A percentile compares a stretch with the other conserved stretches of the same genome.
Evolutionary conservation across 2,797 vertebrate genomes (phyloP).

Genomic region (Pangasius macronema): DNA sequence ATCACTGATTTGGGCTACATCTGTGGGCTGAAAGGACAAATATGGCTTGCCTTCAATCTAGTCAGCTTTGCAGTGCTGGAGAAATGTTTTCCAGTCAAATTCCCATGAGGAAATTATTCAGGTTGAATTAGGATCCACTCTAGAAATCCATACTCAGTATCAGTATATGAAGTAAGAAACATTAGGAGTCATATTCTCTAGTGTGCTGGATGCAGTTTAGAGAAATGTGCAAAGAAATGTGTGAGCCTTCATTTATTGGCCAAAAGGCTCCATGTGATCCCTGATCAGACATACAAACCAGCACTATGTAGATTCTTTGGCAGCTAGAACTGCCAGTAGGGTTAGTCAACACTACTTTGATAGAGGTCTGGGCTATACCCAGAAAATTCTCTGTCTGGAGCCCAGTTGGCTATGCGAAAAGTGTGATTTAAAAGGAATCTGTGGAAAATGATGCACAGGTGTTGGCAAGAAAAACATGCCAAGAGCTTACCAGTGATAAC

Average conservation of each 20-base stretch:
- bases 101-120: conserved; percentile 21
- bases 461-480: conserved; percentile 23
- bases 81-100: conserved; percentile 22
- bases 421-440: conserved; percentile 36
- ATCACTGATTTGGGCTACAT: conserved; percentile 32
- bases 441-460: conserved; percentile 41
- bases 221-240: conserved; percentile 67
- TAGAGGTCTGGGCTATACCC: conserved; percentile 40
- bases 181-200: conserved; percentile 49
- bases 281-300: conserved; percentile 49
- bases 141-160: background rate
- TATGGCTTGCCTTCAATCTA: background rate
- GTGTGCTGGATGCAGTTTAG: conserved; percentile 12
- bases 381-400: conserved; percentile 47
- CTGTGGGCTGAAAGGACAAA: conserved; percentile 31
- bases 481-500: conserved; percentile 1
- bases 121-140: conserved; percentile 14
- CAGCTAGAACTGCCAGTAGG: conserved; percentile 23
- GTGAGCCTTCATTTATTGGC: conserved; percentile 39
- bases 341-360: conserved; percentile 52
- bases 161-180: conserved; percentile 18
- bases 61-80: background rate
- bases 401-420: conserved; percentile 25
- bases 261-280: conserved; percentile 30
- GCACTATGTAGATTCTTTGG: conserved; percentile 41